Evolutionary conservation across 2,113 vertebrate species (phyloP).

Genomic region (Corythoichthys haematopterus): DNA sequence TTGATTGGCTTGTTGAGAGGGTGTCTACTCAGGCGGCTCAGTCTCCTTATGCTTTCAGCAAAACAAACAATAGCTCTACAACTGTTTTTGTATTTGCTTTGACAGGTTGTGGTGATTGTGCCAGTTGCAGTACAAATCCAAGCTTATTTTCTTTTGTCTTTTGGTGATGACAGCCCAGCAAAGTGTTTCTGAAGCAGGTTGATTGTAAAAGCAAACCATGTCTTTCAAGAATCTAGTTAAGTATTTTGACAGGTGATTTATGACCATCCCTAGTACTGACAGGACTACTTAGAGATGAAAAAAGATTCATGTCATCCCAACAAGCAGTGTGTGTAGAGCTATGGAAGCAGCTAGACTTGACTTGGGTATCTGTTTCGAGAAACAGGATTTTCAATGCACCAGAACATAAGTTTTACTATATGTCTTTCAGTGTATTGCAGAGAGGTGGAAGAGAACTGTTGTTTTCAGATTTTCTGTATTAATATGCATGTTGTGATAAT

Average conservation of each 20-base stretch:
- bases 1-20: constrained; percentile 33
- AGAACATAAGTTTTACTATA: constrained; percentile 36
- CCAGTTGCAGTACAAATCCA: constrained; percentile 19
- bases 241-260: constrained; percentile 47
- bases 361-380: constrained; percentile 26
- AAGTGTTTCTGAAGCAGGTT: constrained; percentile 24
- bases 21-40: constrained; percentile 27
- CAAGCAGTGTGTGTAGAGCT: constrained; percentile 12
- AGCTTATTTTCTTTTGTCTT: constrained; percentile 18
- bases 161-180: constrained; percentile 31
- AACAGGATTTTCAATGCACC: not conserved
- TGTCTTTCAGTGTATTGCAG: not conserved
- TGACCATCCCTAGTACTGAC: constrained; percentile 45
- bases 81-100: constrained; percentile 8
- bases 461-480: not conserved
- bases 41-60: constrained; percentile 31
- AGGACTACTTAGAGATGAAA: constrained; percentile 38
- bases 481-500: not conserved
- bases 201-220: constrained; percentile 15
- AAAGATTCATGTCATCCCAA: constrained; percentile 47
- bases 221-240: constrained; percentile 38
- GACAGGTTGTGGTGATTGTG: constrained; percentile 11
- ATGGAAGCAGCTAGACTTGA: constrained; percentile 18
- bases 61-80: constrained; percentile 36
- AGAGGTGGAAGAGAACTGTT: not conserved